Base-by-base conservation (phyloP, 1,140 invertebrate genomes). In the Varroa destructor region DNA sequence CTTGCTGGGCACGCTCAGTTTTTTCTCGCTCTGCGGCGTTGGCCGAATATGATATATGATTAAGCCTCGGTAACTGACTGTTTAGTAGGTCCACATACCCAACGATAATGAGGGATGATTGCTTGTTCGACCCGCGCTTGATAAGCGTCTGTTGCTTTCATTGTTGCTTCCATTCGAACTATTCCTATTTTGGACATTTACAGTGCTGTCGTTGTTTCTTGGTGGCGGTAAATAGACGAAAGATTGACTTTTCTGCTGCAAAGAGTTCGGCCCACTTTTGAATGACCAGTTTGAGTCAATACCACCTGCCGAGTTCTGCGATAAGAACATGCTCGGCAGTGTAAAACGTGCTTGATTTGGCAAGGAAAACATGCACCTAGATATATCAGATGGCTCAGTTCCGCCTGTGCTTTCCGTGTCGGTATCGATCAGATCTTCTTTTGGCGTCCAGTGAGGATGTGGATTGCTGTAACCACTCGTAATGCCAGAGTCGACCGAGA, bases 231-330 rank as follows among this genome's bases (percentile, higher is more conserved):
- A 37, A 8, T 67, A 67, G 61, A 67, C 61, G 40, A 67, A 67
- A 12, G 61, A 67, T 67, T 67, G 61, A 40, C 61, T 67, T 67
- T 67, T 67, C 61, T 67, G 61, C 46, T 67, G 61, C 37, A 67
- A 40, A 25, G 61, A 67, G 8, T 67, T 40, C 1, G 61, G 61
- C 36, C 61, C 61, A 8, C 61, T 67, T 8, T 67, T 67, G 61
- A 67, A 67, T 1, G 61, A 67, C 61, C 61, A 67, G 61, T 67
- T 67, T 46, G 61, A 67, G 37, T 67, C 61, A 37, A 67, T 37
- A 40, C 61, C 61, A 67, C 61, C 61, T 12, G 61, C 37, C 3
- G 61, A 14, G 37, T 67, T 67, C 36, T 67, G 61, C 46, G 46
- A 51, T 2, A 67, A 37, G 40, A 67, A 67, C 61, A 67, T 67